These are phyloP conservation scores for Azemiops feae DNA, from an alignment of 2,113 vertebrate species.

Conservation along the genomic window DNA sequence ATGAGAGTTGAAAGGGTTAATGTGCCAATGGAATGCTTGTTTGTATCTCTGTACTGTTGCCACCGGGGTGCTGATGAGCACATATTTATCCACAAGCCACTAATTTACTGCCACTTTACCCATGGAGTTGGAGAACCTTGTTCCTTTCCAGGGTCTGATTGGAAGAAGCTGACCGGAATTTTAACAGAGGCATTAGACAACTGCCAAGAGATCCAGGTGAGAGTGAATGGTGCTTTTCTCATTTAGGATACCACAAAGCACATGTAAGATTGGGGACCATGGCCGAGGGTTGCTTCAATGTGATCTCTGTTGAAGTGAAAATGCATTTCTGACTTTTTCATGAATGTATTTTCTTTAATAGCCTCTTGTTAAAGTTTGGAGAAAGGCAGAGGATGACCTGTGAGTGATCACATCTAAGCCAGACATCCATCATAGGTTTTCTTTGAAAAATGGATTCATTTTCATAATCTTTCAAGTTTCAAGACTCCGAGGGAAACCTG, in stretches of 20 bases:
- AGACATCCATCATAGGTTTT: slow-evolving; percentile 28
- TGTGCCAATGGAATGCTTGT: slow-evolving; percentile 54
- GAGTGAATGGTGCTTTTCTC: slow-evolving; percentile 71
- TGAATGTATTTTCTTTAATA: slow-evolving; percentile 34
- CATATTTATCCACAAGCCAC: slow-evolving; percentile 85
- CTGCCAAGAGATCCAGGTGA: slow-evolving; percentile 76
- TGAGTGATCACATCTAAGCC: slow-evolving; percentile 13
- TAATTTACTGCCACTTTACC: slow-evolving; percentile 90
- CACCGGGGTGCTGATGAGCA: slow-evolving; percentile 82
- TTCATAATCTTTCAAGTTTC: slow-evolving; percentile 29
- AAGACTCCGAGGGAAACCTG: slow-evolving; percentile 9
- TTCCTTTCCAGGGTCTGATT: slow-evolving; percentile 82
- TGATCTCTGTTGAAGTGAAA: slow-evolving; percentile 33
- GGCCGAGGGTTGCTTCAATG: background rate
- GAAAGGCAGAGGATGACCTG: background rate
- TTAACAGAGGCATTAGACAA: slow-evolving; percentile 80
- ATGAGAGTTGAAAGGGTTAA: slow-evolving; percentile 54
- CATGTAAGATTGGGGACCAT: slow-evolving; percentile 49
- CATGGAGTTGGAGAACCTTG: slow-evolving; percentile 79
- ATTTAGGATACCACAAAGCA: slow-evolving; percentile 74
- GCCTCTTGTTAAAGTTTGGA: slow-evolving; percentile 19
- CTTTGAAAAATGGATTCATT: slow-evolving; percentile 10
- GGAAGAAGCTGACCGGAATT: slow-evolving; percentile 87
- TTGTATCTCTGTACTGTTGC: slow-evolving; percentile 63
- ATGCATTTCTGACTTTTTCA: slow-evolving; percentile 37